Evolutionary conservation across 2,113 vertebrate species (phyloP), one percentile per base, ranked within the genome.

Genomic region (Strix aluco): DNA sequence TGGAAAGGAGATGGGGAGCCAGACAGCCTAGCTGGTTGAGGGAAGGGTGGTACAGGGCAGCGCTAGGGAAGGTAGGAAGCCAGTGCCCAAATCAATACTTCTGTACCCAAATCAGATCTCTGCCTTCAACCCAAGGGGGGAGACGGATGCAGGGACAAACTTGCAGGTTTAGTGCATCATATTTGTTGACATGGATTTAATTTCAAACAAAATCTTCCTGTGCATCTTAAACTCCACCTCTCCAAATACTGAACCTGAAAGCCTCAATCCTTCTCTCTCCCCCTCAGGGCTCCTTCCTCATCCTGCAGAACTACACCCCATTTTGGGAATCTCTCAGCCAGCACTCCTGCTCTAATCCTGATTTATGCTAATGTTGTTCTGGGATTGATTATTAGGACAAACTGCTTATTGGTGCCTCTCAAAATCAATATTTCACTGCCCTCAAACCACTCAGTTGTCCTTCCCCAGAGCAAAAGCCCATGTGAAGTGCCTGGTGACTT

Each of bases 341-440:
- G 65, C 59, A 79, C 29, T 66, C 55, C 46, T 84, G 30, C 69
- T 62, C 74, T 71, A 29, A 44, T 40, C 61, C 46, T 67, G 51
- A 85, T 1, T 90, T 49, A 90, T 10, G 57, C 15, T 71, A 59
- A 71, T 54, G 21, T 19, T 84, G n/a, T 46, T 66, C 86, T 74
- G 36, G 46, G 47, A 74, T 77, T 91, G 89, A 86, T 91, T 91
- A 70, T 66, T n/a, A 42, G 59, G 32, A 73, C 54, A 61, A 80
- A 66, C 25, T 81, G 61, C 55, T 58, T 54, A 73, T 30, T 55
- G 59, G 36, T 67, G 22, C 66, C 59, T 81, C 77, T 91, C 77
- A n/a, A 93, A 89, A 91, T 84, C 87, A 78, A 7, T 95, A 84
- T 67, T 86, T 67, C 57, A 20, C 47, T 67, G 52, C 42, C 61